A percentile compares a stretch with the other conserved stretches of the same genome.
Conservation (phyloP, 2,888 invertebrate genomes). For the Dyspetes luteomarginatus region DNA sequence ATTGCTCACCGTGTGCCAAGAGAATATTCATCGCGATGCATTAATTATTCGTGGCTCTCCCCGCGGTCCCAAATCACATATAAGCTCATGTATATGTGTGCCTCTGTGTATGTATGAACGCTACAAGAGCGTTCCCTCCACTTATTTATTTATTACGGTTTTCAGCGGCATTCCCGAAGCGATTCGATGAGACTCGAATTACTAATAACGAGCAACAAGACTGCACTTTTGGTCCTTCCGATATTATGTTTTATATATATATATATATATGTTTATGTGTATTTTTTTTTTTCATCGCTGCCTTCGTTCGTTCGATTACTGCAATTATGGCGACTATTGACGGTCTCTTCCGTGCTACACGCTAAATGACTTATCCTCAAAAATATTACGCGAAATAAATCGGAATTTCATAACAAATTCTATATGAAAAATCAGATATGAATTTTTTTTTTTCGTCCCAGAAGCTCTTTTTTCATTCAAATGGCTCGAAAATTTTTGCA, state of each 20-base stretch:
- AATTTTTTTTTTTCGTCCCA: neutral
- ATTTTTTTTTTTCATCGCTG: constrained; percentile 4
- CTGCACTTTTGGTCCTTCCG: neutral
- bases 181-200: constrained; percentile 52
- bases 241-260: neutral
- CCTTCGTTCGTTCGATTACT: constrained; percentile 22
- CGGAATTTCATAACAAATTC: neutral
- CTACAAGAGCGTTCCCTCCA: neutral
- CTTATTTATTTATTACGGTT: constrained; percentile 55
- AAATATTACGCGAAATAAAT: neutral
- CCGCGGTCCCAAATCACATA: too few species aligned
- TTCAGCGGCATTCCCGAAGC: constrained; percentile 43
- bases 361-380: constrained; percentile 28
- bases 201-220: constrained; percentile 33
- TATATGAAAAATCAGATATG: neutral
- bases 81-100: constrained; percentile 4
- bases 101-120: neutral
- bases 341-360: constrained; percentile 48
- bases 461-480: neutral
- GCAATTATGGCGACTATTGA: constrained; percentile 46
- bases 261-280: neutral
- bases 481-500: too few species aligned
- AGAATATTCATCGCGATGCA: constrained; percentile 51
- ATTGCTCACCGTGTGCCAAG: constrained; percentile 34
- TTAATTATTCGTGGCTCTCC: constrained; percentile 51